A percentile compares a stretch with the other conserved stretches of the same genome.
These are phyloP conservation scores for Anolis apletophallus DNA, from an alignment of 2,797 vertebrate species.

Conservation along the genomic window DNA sequence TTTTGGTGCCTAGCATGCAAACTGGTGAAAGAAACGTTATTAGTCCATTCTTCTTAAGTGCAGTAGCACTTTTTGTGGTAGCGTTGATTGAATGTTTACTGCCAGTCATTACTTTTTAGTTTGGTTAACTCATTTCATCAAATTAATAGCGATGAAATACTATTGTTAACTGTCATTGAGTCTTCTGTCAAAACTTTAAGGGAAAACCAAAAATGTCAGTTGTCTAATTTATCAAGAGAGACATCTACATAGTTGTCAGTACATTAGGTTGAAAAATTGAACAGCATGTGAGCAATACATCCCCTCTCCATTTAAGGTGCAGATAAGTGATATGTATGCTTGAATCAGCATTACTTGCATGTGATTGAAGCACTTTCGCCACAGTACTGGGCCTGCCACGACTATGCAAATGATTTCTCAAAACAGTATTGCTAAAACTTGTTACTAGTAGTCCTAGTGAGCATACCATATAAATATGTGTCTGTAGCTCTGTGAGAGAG, in stretches of 20 bases:
- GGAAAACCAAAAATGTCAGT: not conserved
- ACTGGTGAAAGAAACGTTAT: not conserved
- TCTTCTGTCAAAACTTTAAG: slow-evolving; percentile 30
- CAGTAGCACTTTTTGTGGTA: not conserved
- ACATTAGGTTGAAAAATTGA: slow-evolving; percentile 36
- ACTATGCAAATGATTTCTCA: not conserved
- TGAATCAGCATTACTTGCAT: not conserved
- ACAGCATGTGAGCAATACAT: slow-evolving; percentile 10
- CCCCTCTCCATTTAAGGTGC: not conserved
- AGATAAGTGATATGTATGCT: not conserved
- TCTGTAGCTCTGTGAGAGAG: not conserved
- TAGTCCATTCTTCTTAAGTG: not conserved
- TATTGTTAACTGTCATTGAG: too few relatives aligned
- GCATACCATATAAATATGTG: not conserved
- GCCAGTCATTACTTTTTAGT: slow-evolving; percentile 44
- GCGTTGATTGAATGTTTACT: slow-evolving; percentile 8
- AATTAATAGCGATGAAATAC: slow-evolving; percentile 30
- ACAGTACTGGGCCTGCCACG: not conserved
- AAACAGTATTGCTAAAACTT: not conserved
- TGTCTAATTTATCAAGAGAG: not conserved
- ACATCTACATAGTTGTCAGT: slow-evolving; percentile 1
- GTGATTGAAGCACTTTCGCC: not conserved
- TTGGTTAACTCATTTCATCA: slow-evolving; percentile 48
- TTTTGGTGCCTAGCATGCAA: not conserved
- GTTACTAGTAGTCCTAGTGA: not conserved